Base-by-base conservation (phyloP, 2,113 vertebrate species). In the Melozone crissalis region DNA sequence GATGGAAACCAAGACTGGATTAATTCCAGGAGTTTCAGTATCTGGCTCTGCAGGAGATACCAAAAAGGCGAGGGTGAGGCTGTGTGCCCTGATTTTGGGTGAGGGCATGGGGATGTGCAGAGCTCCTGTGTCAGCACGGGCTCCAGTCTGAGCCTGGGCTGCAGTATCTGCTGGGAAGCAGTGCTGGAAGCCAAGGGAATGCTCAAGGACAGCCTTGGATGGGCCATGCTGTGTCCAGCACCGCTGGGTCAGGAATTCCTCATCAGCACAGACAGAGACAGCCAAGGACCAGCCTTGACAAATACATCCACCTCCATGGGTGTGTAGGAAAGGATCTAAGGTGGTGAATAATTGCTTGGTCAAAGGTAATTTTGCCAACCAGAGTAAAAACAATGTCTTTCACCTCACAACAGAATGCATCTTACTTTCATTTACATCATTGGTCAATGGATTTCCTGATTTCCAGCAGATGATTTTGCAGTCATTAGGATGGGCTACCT, bases 391-490 rank as follows among this genome's bases (percentile, higher is more conserved):
- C 35, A 59, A 67, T 84, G 65, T 33, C 79, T 86, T 89, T 92
- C 20, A 61, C 11, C 41, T 83, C 59, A 28, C 61, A 74, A 23
- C 0, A 2, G 52, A 80, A 80, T 73, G 41, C 23, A 49, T 84
- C 72, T 92, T 86, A 8, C 75, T 94, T 95, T 92, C 26, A 44
- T 93, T 81, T 74, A 57, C 52, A 65, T 65, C 52, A 27, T 23
- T 1, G 2, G 51, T 66, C 88, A 92, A 86, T 84, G 52, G 73
- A 49, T 92, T 90, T 84, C 76, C 76, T 83, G 52, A 92, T 94
- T 96, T 93, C 54, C 63, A 49, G 30, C 10, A 63, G 57, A 61
- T 92, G 86, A 81, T 86, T 94, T 55, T 94, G 68, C 73, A 79
- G 57, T 75, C 66, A 26, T 81, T 90, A 81, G 26, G 65, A 31